These are phyloP conservation scores for Mesocricetus auratus DNA, from an alignment of 2,113 vertebrate species.

Conservation along the genomic window DNA sequence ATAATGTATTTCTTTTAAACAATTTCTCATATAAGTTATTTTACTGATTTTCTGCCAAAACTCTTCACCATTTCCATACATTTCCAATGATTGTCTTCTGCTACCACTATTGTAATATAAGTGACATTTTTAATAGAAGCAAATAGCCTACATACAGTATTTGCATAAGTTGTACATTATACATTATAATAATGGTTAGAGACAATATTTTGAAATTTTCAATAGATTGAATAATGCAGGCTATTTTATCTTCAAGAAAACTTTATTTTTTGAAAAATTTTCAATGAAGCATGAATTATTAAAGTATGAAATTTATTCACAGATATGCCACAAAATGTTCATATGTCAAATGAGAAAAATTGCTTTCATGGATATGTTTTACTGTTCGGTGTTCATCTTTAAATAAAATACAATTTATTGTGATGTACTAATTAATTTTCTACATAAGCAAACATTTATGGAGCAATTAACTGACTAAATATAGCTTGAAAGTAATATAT, in stretches of 20 bases:
- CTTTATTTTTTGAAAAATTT: not conserved
- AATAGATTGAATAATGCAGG: not conserved
- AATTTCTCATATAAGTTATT: not conserved
- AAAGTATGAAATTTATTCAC: not conserved
- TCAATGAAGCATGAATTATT: not conserved
- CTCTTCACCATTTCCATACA: not conserved
- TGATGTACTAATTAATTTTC: not conserved
- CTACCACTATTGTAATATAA: not conserved
- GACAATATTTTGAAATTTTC: not conserved
- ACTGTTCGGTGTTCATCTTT: not conserved
- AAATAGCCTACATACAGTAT: not conserved
- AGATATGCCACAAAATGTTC: not conserved
- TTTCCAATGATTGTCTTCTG: not conserved
- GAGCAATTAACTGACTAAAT: not conserved
- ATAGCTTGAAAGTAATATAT: slow-evolving; percentile 31
- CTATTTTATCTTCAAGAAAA: not conserved
- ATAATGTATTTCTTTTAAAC: not conserved
- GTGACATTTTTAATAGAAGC: not conserved
- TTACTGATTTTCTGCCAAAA: not conserved
- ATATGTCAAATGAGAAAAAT: not conserved
- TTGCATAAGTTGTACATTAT: not conserved
- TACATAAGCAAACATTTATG: slow-evolving; percentile 17
- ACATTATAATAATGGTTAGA: not conserved
- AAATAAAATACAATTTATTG: not conserved
- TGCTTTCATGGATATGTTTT: not conserved